phyloP scores from a whole-genome alignment of 2,113 vertebrate species.

The Tautogolabrus adspersus region DNA sequence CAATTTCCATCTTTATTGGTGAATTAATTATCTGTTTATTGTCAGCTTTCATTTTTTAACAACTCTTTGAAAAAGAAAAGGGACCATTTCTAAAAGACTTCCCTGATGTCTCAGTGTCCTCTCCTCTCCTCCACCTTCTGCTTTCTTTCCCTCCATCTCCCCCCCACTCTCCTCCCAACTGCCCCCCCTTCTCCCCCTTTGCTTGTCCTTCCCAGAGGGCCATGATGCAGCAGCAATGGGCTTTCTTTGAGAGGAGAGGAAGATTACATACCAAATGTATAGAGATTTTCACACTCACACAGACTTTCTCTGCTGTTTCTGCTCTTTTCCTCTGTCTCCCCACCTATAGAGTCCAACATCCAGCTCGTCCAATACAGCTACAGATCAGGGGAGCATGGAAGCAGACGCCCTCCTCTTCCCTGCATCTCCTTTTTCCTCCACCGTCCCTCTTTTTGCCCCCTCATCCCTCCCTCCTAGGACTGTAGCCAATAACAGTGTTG shows the following conservation, averaged over 20 bases:
- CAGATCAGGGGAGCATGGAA: constrained; percentile 58
- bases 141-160: constrained; percentile 21
- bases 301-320: constrained; percentile 20
- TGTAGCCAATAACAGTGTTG: constrained; percentile 63
- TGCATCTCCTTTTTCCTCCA: constrained; percentile 43
- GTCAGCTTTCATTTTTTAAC: constrained; percentile 9
- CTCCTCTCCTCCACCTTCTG: constrained; percentile 14
- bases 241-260: constrained; percentile 50
- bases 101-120: constrained; percentile 34
- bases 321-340: constrained; percentile 20
- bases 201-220: constrained; percentile 76
- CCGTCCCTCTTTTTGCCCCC: constrained; percentile 45
- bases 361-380: constrained; percentile 49
- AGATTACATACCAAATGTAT: constrained; percentile 56
- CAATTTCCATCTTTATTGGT: not conserved
- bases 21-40: constrained; percentile 28
- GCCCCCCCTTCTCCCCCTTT: constrained; percentile 39
- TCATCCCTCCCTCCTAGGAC: constrained; percentile 66
- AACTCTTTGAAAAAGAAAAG: constrained; percentile 16
- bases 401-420: not conserved
- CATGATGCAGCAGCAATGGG: constrained; percentile 70
- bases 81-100: constrained; percentile 32
- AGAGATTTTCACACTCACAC: constrained; percentile 30
- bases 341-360: constrained; percentile 11
- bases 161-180: constrained; percentile 37